Percentiles rank a stretch among this genome's conserved stretches.
These are phyloP conservation scores for Philonicus albiceps DNA, from an alignment of 2,888 invertebrate species.

Conservation along the genomic window DNA sequence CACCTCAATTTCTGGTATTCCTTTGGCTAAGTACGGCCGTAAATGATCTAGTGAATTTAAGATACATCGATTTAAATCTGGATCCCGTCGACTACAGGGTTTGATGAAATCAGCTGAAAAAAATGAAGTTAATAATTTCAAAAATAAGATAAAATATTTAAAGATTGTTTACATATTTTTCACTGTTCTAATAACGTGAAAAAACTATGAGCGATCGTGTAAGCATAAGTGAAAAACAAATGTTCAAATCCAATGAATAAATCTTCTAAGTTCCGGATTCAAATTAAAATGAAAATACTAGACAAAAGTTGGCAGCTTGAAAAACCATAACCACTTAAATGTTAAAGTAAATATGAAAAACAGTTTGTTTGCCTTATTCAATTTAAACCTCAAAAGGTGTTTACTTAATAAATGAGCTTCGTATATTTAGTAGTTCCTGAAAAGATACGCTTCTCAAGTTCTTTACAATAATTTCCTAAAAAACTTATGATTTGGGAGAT, in stretches of 20 bases:
- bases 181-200: not conserved
- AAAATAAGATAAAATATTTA: not conserved
- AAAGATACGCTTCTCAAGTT: not conserved
- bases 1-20: constrained; percentile 71
- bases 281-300: not conserved
- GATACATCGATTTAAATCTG: constrained; percentile 68
- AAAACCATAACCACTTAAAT: not conserved
- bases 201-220: not conserved
- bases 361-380: not conserved
- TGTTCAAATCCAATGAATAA: not conserved
- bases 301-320: not conserved
- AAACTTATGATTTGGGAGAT: not conserved
- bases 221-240: not conserved
- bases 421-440: not conserved
- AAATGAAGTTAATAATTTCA: not conserved
- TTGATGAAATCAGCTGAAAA: constrained; percentile 71
- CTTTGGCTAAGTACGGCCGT: constrained; percentile 68
- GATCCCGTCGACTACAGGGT: constrained; percentile 72
- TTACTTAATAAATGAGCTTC: not conserved
- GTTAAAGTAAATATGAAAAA: constrained; percentile 37
- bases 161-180: not conserved
- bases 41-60: constrained; percentile 68
- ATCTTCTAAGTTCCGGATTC: not conserved
- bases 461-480: not conserved
- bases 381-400: not conserved